Percentiles rank a stretch among this genome's conserved stretches.
Evolutionary conservation across 2,797 vertebrate genomes (phyloP).

Genomic region (Valencia hispanica): DNA sequence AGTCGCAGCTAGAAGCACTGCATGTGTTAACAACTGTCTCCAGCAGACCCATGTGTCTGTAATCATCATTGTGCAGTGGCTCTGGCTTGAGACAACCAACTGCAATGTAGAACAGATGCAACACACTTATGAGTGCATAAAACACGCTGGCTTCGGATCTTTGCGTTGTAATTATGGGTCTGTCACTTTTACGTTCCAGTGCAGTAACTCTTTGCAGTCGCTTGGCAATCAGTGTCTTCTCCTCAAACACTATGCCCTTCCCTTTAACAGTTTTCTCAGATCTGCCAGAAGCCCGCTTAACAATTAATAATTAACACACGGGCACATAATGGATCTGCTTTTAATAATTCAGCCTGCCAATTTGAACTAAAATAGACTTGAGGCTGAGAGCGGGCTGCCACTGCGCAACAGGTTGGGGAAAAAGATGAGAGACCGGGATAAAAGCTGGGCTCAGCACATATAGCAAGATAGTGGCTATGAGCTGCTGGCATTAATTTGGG

Average conservation of each 20-base stretch:
- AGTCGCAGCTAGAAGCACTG: slow-evolving; percentile 14
- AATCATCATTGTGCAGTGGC: slow-evolving; percentile 7
- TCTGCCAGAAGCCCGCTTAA: slow-evolving; percentile 63
- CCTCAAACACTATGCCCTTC: slow-evolving; percentile 42
- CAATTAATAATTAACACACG: slow-evolving; percentile 80
- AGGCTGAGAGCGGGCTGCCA: slow-evolving; percentile 57
- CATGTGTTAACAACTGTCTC: slow-evolving; percentile 22
- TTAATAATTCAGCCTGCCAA: slow-evolving; percentile 80
- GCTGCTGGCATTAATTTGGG: slow-evolving; percentile 50
- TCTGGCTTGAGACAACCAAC: slow-evolving; percentile 15
- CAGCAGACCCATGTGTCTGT: slow-evolving; percentile 6
- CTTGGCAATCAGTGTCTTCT: slow-evolving; percentile 52
- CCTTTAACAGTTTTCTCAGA: slow-evolving; percentile 63
- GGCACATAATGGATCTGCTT: slow-evolving; percentile 75
- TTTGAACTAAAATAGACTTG: slow-evolving; percentile 75
- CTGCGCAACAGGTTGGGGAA: slow-evolving; percentile 67
- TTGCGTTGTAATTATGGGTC: slow-evolving; percentile 6
- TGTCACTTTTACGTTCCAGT: slow-evolving; percentile 57
- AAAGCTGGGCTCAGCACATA: slow-evolving; percentile 36
- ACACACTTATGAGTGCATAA: not conserved
- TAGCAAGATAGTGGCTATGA: slow-evolving; percentile 33
- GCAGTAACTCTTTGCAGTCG: slow-evolving; percentile 47
- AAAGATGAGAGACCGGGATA: slow-evolving; percentile 37
- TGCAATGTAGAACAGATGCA: slow-evolving; percentile 11
- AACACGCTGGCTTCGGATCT: slow-evolving; percentile 30